These are phyloP conservation scores for Syngnathus rostellatus DNA, from an alignment of 2,797 vertebrate species.

Conservation along the genomic window DNA sequence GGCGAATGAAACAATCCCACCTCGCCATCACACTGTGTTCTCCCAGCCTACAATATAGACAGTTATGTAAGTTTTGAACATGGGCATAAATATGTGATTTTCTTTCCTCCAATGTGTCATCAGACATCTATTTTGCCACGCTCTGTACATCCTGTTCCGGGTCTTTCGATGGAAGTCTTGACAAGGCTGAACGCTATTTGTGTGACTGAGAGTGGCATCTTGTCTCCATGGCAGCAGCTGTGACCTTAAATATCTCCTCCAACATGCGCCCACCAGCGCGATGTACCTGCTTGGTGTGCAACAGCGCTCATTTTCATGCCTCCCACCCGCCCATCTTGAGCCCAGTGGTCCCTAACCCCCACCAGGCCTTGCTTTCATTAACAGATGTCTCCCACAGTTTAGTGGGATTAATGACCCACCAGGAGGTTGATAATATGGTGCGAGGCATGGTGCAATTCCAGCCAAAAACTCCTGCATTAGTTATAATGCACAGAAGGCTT, in stretches of 20 bases:
- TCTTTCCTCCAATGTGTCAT: constrained; percentile 15
- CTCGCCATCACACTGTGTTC: constrained; percentile 5
- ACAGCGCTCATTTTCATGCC: constrained; percentile 48
- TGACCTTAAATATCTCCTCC: constrained; percentile 30
- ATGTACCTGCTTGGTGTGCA: constrained; percentile 28
- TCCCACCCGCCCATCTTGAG: constrained; percentile 31
- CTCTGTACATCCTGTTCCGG: constrained; percentile 28
- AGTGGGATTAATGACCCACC: constrained; percentile 60
- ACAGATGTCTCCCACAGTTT: constrained; percentile 48
- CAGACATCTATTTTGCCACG: constrained; percentile 11
- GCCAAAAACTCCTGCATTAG: constrained; percentile 59
- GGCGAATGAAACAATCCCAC: background rate
- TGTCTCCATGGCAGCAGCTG: constrained; percentile 43
- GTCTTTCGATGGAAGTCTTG: constrained; percentile 16
- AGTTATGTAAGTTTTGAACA: constrained; percentile 51
- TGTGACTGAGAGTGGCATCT: constrained; percentile 33
- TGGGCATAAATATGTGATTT: constrained; percentile 21
- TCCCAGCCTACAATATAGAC: constrained; percentile 33
- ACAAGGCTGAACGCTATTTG: constrained; percentile 20
- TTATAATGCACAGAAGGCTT: constrained; percentile 50
- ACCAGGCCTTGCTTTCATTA: constrained; percentile 46
- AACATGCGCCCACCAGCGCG: constrained; percentile 32
- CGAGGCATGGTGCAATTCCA: constrained; percentile 14
- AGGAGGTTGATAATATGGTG: constrained; percentile 50
- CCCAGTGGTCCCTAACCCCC: constrained; percentile 44